Percentiles rank a stretch among this genome's conserved stretches.
Evolutionary conservation across 2,113 vertebrate species (phyloP).

Genomic region (Oplegnathus fasciatus): DNA sequence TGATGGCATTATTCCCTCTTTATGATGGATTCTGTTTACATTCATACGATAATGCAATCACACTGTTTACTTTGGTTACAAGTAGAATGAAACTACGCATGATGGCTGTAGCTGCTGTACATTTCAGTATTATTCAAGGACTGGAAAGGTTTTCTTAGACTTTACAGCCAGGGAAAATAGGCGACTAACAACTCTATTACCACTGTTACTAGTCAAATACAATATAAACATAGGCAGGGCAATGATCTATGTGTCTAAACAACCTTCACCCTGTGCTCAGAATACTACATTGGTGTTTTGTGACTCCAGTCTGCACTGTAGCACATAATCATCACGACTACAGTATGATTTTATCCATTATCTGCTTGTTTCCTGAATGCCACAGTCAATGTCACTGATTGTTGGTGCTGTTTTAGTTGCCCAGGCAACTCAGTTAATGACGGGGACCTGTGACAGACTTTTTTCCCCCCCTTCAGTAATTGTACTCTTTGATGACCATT

Average conservation of each 20-base stretch:
- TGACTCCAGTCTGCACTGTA: slow-evolving; percentile 18
- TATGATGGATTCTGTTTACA: slow-evolving; percentile 31
- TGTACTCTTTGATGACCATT: slow-evolving; percentile 65
- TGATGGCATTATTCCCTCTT: slow-evolving; percentile 1
- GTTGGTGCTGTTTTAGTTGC: slow-evolving; percentile 61
- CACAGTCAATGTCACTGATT: slow-evolving; percentile 62
- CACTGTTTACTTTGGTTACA: slow-evolving; percentile 7
- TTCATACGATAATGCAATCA: slow-evolving; percentile 8
- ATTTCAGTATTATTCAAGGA: neutral
- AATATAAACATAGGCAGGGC: neutral
- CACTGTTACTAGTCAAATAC: neutral
- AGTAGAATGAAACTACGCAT: neutral
- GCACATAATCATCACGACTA: slow-evolving; percentile 34
- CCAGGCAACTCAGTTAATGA: slow-evolving; percentile 74
- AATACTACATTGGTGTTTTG: neutral
- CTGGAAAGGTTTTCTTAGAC: neutral
- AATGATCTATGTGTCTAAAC: neutral
- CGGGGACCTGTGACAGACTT: slow-evolving; percentile 46
- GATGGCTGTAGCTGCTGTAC: neutral
- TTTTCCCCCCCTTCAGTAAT: slow-evolving; percentile 29
- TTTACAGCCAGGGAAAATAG: neutral
- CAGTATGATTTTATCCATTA: slow-evolving; percentile 44
- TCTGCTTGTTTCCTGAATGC: slow-evolving; percentile 49
- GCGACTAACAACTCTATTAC: neutral
- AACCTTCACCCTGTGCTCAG: slow-evolving; percentile 1